Percentiles rank a stretch among this genome's conserved stretches.
Conservation (phyloP, 2,797 vertebrate genomes). For the Clarias platycephalus region DNA sequence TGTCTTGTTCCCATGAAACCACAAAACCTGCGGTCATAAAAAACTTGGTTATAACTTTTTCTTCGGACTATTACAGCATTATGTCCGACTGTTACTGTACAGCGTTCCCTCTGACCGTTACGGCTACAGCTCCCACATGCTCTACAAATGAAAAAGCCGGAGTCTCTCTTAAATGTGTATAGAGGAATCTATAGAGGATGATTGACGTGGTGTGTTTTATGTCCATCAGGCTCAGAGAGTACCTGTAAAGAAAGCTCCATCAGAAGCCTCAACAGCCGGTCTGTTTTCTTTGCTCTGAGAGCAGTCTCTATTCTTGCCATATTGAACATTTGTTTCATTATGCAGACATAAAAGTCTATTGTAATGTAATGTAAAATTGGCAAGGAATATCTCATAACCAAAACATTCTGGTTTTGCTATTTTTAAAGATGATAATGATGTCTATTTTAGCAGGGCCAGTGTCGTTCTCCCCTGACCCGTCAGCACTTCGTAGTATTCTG, state of each 20-base stretch:
- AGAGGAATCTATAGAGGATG: not conserved
- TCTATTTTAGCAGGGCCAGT: not conserved
- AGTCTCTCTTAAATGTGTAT: not conserved
- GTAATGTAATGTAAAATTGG: too few species aligned
- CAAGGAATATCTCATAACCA: not conserved
- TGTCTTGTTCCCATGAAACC: not conserved
- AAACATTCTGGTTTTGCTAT: not conserved
- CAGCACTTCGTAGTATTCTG: slow-evolving; percentile 55
- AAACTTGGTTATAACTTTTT: not conserved
- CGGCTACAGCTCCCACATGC: not conserved
- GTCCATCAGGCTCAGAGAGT: slow-evolving; percentile 72
- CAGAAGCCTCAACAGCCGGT: slow-evolving; percentile 41
- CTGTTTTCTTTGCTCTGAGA: not conserved
- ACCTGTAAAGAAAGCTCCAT: slow-evolving; percentile 62
- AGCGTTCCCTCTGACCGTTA: not conserved
- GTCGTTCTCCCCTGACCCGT: slow-evolving; percentile 56
- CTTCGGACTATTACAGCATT: too few species aligned
- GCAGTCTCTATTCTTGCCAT: not conserved
- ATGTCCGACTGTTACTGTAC: not conserved
- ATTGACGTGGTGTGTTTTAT: not conserved
- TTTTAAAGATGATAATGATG: not conserved
- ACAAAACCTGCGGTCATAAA: not conserved
- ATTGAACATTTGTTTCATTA: not conserved
- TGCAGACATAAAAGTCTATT: too few species aligned
- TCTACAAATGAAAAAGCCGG: not conserved